Evolutionary conservation across 92 coral and sea anemone genomes (phyloP), one percentile per base, ranked within the genome.

Genomic region (Umimayanthus chanpuru): DNA sequence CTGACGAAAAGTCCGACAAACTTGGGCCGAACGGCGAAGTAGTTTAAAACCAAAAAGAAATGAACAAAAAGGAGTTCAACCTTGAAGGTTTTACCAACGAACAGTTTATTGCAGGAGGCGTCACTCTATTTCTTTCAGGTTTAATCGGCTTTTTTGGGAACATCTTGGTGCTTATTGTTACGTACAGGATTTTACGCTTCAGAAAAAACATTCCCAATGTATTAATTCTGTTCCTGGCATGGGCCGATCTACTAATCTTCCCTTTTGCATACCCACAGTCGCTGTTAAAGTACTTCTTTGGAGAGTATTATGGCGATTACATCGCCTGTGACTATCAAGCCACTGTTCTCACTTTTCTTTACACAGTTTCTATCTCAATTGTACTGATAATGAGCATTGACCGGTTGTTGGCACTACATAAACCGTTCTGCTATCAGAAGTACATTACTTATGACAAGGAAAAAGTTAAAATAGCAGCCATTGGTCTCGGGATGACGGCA

Each of bases 261-360:
- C 95, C 95, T 10, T 79, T 95, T 0, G 94, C 92, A 14, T 97
- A 95, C 47, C 97, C 97, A n/a, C 99, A 94, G 75, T 90, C 98
- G 16, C 75, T 97, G 82, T 74, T 97, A 20, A 93, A 93, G 81
- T 97, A 97, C 78, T 93, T 97, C 50, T 88, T 90, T 55, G 98
- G 96, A 23, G 40, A 90, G 6, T 94, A 94, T 66, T 89, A 90
- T n/a, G 97, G 96, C 16, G 93, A 94, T 76, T 94, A 94, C 88
- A 88, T 92, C 29, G 95, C 92, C 64, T 97, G 99, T 44, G 95
- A 97, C 88, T 97, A 91, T 75, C 99, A 97, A 64, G 99, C 94
- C 3, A 91, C 98, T 0, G 82, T 90, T 64, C 80, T 97, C 21
- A 93, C 95, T 1, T 93, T 93, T 77, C 89, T 95, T 0, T 95